phyloP scores from a whole-genome alignment of 1,140 invertebrate species.

The Drosophila suzukii region DNA sequence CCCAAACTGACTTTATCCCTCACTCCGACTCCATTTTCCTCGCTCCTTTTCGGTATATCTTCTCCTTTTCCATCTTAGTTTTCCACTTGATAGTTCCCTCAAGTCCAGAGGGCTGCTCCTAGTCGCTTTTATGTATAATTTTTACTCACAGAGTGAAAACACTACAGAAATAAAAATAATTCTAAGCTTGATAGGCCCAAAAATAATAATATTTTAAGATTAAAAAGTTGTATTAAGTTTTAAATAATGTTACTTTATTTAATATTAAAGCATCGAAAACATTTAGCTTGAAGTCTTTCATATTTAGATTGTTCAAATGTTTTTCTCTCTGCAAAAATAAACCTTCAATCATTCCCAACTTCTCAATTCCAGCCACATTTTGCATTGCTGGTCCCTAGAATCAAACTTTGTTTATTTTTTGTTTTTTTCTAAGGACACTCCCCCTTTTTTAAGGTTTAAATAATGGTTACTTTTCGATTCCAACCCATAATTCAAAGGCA shows the following conservation, averaged over 20 bases:
- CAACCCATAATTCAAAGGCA: conserved; percentile 74
- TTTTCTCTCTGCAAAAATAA: not conserved
- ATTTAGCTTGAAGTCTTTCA: too few relatives aligned
- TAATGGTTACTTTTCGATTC: conserved; percentile 79
- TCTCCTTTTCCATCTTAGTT: conserved; percentile 11
- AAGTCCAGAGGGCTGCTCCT: conserved; percentile 8
- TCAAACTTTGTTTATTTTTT: conserved; percentile 27
- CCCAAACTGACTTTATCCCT: conserved; percentile 13
- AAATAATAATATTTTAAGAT: too few relatives aligned
- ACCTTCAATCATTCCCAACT: not conserved
- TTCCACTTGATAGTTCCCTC: conserved; percentile 16
- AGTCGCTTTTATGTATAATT: conserved; percentile 13
- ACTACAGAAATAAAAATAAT: not conserved
- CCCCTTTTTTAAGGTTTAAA: conserved; percentile 44
- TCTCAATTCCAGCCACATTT: conserved; percentile 13
- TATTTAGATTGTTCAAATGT: not conserved
- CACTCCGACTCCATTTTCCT: not conserved
- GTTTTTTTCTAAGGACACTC: conserved; percentile 41
- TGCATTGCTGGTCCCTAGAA: conserved; percentile 22
- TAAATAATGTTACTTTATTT: too few relatives aligned
- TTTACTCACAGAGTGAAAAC: not conserved
- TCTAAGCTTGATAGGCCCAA: too few relatives aligned
- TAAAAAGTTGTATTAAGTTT: too few relatives aligned
- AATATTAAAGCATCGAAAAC: too few relatives aligned
- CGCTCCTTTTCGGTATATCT: not conserved